Evolutionary conservation across 2,888 invertebrate species (phyloP), one percentile per base, ranked within the genome.

Genomic region (Rotaria sp.): DNA sequence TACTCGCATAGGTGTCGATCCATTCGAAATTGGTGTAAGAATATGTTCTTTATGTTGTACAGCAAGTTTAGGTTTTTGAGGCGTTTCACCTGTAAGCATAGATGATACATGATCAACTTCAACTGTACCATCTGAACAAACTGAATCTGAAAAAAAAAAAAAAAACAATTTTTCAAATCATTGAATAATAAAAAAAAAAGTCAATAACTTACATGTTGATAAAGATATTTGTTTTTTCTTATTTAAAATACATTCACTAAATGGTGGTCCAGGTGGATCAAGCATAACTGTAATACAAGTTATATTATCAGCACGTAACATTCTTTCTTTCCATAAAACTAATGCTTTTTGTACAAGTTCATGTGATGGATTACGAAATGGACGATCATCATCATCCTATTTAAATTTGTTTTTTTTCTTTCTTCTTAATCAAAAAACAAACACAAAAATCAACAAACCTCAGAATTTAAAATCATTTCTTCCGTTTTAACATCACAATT

Each of bases 241-340:
- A 26, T 45, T 80, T 8, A 80, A 26, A 80, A 80, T 80, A 80
- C 80, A 80, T 45, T 80, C 80, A 86, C 89, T 89, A 87, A 94
- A 93, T 26, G 95, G 94, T 15, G 94, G 95, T 0, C 95, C 95
- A 0, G 95, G 95, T 84, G 96, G 96, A 92, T 96, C 96, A 87
- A 96, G 92, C 94, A 97, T 95, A 38, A 97, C 92, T 0, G 95
- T 95, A 38, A 98, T 95, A 84, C 96, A 96, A n/a, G 96, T 96
- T 0, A 97, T 96, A 91, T 98, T 98, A 91, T 98, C 98, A 0
- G 98, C 97, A 67, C 97, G 93, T 93, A 96, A 94, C 90, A 94
- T 93, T 13, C 95, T 94, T 84, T 93, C 93, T 38, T 94, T 93
- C 97, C 97, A 98, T 87, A 94, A 93, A 88, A 95, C 94, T 85